These are phyloP conservation scores for Coenobita brevimanus DNA, from an alignment of 1,140 invertebrate species.

Conservation along the genomic window DNA sequence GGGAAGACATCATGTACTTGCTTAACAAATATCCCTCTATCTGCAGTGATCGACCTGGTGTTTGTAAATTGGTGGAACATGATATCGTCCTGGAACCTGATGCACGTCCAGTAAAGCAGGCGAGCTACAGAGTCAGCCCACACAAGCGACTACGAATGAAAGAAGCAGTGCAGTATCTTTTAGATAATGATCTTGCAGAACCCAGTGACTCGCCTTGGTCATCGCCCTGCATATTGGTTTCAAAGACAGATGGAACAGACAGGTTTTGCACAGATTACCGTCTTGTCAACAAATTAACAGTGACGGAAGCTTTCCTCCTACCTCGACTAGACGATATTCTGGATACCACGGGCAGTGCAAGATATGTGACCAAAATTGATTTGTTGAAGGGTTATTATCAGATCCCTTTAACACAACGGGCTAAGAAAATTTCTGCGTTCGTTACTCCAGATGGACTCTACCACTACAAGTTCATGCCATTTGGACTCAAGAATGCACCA, in stretches of 20 bases:
- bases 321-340: not conserved
- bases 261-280: not conserved
- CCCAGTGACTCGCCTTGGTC: too few species aligned
- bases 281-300: not conserved
- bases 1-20: too few species aligned
- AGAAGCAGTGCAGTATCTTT: too few species aligned
- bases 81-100: too few species aligned
- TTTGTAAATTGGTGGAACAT: too few species aligned
- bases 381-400: not conserved
- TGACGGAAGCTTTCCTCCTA: not conserved
- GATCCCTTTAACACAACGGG: not conserved
- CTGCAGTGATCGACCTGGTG: too few species aligned
- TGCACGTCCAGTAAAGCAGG: too few species aligned
- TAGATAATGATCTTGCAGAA: too few species aligned
- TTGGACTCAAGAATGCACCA: not conserved
- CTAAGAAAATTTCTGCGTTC: slow-evolving; percentile 5
- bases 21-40: too few species aligned
- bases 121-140: too few species aligned
- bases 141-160: too few species aligned
- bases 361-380: not conserved
- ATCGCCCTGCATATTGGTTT: not conserved
- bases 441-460: not conserved
- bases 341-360: not conserved
- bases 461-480: not conserved
- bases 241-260: not conserved